These are phyloP conservation scores for Aplocera efformata DNA, from an alignment of 2,888 invertebrate genomes.

Conservation along the genomic window DNA sequence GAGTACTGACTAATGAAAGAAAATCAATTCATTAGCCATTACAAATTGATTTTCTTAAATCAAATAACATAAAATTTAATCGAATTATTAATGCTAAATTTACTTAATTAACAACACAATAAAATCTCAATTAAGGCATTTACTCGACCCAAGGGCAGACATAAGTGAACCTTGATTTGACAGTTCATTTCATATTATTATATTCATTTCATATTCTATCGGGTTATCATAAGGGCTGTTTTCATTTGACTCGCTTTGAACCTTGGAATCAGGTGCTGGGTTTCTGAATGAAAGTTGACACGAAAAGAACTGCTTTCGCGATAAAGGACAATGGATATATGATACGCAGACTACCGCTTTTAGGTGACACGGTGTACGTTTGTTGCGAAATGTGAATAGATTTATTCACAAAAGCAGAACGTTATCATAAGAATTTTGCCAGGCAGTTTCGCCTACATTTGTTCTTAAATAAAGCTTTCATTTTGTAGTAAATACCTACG, in stretches of 20 bases:
- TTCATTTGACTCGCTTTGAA: constrained; percentile 4
- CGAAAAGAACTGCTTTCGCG: constrained; percentile 22
- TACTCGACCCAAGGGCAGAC: constrained; percentile 21
- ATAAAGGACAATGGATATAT: constrained; percentile 23
- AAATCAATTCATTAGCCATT: too few species aligned
- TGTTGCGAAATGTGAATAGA: too few species aligned
- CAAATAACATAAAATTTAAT: neutral
- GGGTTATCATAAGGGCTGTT: neutral
- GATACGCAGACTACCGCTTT: constrained; percentile 17
- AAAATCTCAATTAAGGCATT: constrained; percentile 19
- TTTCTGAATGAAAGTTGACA: constrained; percentile 31
- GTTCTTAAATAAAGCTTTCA: too few species aligned
- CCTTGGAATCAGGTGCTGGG: constrained; percentile 25
- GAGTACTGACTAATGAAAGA: too few species aligned
- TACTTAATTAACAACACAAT: constrained; percentile 12
- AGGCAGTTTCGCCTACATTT: too few species aligned
- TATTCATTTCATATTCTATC: neutral
- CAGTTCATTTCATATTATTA: neutral
- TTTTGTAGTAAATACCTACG: too few species aligned
- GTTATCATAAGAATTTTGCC: too few species aligned
- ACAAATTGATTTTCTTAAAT: too few species aligned
- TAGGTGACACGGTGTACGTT: constrained; percentile 2
- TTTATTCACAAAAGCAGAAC: too few species aligned
- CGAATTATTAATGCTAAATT: constrained; percentile 2
- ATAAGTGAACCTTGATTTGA: constrained; percentile 10